Evolutionary conservation across 2,113 vertebrate species (phyloP), one percentile per base, ranked within the genome.

Genomic region (Donacobius atricapilla): DNA sequence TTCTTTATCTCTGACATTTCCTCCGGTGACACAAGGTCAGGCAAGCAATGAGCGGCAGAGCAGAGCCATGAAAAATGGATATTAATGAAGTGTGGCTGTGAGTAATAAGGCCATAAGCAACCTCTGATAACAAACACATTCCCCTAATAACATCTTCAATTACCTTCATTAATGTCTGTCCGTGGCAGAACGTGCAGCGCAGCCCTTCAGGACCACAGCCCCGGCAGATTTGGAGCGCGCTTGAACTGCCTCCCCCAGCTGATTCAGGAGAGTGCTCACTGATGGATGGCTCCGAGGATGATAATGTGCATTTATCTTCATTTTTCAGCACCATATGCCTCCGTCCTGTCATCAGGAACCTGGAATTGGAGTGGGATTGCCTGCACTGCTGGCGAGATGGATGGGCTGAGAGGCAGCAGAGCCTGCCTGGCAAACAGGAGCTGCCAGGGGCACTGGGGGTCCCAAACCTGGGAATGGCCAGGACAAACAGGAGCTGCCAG

Each of bases 61-160:
- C 93, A 81, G 35, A 94, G 75, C 95, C 95, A 44, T 95, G 95
- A 97, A 97, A 97, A 98, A 98, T 96, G 96, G 98, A 97, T 98
- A 98, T 98, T 98, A 98, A 98, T 98, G 98, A 98, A 98, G 97
- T 97, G 97, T 96, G 97, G 93, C 97, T 87, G 83, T 86, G 96
- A 97, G 97, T 98, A 98, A 98, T 97, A 97, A 97, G 5, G 90
- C 97, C 95, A 97, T 97, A 91, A 97, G 95, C 96, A 96, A 98
- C 96, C 95, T 83, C 97, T 98, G 97, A 98, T 98, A 98, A 98
- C 97, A 98, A 98, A 98, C 96, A 97, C 93, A 97, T 97, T 98
- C 98, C 98, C 98, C 97, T 98, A 98, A 98, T 98, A 98, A 98
- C 97, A 97, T 97, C 97, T 93, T 96, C 98, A 98, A 98, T 98